Conservation (phyloP, 2,113 vertebrate genomes). For the Coptodon rendalli region DNA sequence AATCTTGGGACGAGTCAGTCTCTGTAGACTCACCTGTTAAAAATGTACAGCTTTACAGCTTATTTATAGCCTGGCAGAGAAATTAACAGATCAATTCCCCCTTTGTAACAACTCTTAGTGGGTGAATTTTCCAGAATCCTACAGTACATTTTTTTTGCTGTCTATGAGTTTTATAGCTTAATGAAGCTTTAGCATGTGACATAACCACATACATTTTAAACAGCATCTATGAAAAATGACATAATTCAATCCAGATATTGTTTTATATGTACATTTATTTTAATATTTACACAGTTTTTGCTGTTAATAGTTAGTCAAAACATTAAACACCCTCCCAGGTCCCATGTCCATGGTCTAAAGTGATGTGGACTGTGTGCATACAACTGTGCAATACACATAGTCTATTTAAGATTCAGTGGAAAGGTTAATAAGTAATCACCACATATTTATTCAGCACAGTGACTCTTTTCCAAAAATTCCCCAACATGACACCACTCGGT, state of each 20-base stretch:
- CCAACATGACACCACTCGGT: not conserved
- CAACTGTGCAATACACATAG: not conserved
- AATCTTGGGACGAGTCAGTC: fast-evolving
- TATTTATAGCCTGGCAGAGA: not conserved
- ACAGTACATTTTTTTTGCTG: not conserved
- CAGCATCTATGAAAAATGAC: fast-evolving
- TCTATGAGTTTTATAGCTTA: not conserved
- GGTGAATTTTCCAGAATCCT: not conserved
- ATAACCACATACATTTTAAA: not conserved
- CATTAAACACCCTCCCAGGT: not conserved
- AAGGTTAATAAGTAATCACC: not conserved
- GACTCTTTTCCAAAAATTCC: not conserved
- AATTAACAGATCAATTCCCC: not conserved
- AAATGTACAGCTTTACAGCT: not conserved
- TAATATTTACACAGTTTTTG: not conserved
- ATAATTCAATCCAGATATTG: fast-evolving
- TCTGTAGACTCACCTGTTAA: not conserved
- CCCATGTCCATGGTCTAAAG: not conserved
- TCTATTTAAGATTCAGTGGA: not conserved
- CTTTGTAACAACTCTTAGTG: not conserved
- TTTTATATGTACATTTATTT: not conserved
- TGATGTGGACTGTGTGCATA: not conserved
- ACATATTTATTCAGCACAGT: not conserved
- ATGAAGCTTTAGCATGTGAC: not conserved
- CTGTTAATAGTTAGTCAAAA: not conserved